phyloP scores from a whole-genome alignment of 2,888 invertebrate genomes.

The Holacanthella duospinosa region DNA sequence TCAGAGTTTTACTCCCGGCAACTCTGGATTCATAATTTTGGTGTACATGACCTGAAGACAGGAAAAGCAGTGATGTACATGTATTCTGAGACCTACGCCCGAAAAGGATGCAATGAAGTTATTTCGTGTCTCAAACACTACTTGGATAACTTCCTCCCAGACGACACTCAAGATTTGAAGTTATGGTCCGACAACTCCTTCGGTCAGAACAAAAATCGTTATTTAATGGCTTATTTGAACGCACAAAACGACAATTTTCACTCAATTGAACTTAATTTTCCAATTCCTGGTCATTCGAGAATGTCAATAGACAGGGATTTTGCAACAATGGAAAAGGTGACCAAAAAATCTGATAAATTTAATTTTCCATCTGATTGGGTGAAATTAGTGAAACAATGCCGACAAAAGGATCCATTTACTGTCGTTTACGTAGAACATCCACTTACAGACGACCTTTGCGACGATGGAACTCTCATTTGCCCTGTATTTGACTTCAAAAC shows the following conservation, averaged over 20 bases:
- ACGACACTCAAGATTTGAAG: background rate
- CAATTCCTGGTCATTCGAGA: background rate
- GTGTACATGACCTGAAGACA: conserved; percentile 10
- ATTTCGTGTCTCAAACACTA: conserved; percentile 9
- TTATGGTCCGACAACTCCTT: conserved; percentile 11
- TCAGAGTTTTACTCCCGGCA: conserved; percentile 16
- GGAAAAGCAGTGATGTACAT: conserved; percentile 10
- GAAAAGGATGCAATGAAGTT: conserved; percentile 16
- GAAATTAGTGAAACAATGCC: too few relatives aligned
- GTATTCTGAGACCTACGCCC: conserved; percentile 11
- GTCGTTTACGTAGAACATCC: too few relatives aligned
- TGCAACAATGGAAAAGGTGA: background rate
- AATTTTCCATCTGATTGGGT: too few relatives aligned
- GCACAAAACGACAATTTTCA: background rate
- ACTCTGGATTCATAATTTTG: conserved; percentile 19
- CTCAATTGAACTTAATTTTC: background rate
- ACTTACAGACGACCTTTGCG: too few relatives aligned
- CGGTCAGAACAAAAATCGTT: conserved; percentile 16
- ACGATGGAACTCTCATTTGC: too few relatives aligned
- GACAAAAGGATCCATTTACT: too few relatives aligned
- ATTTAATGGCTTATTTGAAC: conserved; percentile 6
- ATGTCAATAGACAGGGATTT: conserved; percentile 5
- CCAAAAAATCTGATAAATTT: background rate
- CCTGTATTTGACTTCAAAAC: too few relatives aligned
- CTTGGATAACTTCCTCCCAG: background rate